These are phyloP conservation scores for Xenentodon cancila DNA, from an alignment of 2,797 vertebrate species.

Conservation along the genomic window DNA sequence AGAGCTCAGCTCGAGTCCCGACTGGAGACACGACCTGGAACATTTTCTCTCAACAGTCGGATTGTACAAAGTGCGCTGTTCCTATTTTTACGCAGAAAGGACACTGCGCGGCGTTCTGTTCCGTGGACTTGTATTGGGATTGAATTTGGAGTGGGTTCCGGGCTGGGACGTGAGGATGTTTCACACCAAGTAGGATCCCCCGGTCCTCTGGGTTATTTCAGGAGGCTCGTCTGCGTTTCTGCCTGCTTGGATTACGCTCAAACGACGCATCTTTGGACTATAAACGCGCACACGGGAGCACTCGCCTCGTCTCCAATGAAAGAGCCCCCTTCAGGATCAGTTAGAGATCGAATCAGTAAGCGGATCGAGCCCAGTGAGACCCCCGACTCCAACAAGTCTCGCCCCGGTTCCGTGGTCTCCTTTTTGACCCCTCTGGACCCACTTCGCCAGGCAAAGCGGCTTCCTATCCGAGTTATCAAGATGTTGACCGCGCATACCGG, in stretches of 20 bases:
- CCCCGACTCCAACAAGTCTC: conserved; percentile 34
- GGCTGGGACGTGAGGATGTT: conserved; percentile 42
- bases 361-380: conserved; percentile 76
- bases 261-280: conserved; percentile 17
- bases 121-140: conserved; percentile 27
- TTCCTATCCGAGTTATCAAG: conserved; percentile 90
- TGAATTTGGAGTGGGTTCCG: conserved; percentile 16
- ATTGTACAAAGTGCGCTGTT: conserved; percentile 20
- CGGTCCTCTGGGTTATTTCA: conserved; percentile 48
- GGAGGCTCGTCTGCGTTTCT: conserved; percentile 33
- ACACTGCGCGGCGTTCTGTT: not conserved
- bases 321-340: conserved; percentile 85
- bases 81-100: conserved; percentile 3
- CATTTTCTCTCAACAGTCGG: conserved; percentile 20
- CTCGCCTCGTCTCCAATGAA: conserved; percentile 86
- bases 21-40: conserved; percentile 32
- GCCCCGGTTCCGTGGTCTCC: conserved; percentile 69
- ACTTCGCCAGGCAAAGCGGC: conserved; percentile 87
- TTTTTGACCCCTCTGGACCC: conserved; percentile 87
- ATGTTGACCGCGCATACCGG: conserved; percentile 87
- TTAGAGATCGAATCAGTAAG: conserved; percentile 60
- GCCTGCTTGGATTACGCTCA: conserved; percentile 68
- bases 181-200: conserved; percentile 31
- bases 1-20: conserved; percentile 58
- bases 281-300: conserved; percentile 38